phyloP scores from a whole-genome alignment of 2,113 vertebrate genomes.

The Myotis brandtii region DNA sequence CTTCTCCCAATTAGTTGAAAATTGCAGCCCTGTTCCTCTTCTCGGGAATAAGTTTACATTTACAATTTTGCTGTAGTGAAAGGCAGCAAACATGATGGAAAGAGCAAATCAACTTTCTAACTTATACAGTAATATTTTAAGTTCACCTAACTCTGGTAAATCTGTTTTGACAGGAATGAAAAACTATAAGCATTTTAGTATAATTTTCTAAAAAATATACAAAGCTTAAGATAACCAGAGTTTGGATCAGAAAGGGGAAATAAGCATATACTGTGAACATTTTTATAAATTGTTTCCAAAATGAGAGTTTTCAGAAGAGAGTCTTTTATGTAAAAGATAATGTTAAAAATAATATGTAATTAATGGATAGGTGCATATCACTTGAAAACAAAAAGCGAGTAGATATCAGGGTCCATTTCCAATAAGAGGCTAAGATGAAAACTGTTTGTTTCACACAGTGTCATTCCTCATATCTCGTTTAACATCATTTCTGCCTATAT shows the following conservation, averaged over 20 bases:
- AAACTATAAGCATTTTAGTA: not conserved
- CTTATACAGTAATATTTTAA: constrained; percentile 65
- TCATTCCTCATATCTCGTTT: not conserved
- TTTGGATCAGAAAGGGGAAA: not conserved
- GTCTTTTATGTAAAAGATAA: not conserved
- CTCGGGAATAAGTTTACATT: constrained; percentile 78
- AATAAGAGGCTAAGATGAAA: not conserved
- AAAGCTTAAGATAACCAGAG: not conserved
- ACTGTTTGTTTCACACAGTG: not conserved
- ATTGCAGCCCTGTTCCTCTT: constrained; percentile 81
- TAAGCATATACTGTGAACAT: not conserved
- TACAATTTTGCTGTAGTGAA: constrained; percentile 75
- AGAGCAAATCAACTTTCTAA: constrained; percentile 74
- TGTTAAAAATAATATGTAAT: not conserved
- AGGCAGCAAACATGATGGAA: constrained; percentile 50
- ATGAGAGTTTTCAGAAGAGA: not conserved
- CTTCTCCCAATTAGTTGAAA: constrained; percentile 86
- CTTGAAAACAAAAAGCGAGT: constrained; percentile 25
- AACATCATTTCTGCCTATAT: constrained; percentile 2
- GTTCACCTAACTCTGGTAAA: constrained; percentile 55
- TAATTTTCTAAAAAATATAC: not conserved
- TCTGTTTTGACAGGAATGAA: constrained; percentile 50
- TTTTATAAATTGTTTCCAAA: constrained; percentile 35
- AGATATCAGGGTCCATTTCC: not conserved
- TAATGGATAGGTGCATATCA: not conserved